Conservation (phyloP, 2,888 invertebrate species). For the Drosophila multiciliata region DNA sequence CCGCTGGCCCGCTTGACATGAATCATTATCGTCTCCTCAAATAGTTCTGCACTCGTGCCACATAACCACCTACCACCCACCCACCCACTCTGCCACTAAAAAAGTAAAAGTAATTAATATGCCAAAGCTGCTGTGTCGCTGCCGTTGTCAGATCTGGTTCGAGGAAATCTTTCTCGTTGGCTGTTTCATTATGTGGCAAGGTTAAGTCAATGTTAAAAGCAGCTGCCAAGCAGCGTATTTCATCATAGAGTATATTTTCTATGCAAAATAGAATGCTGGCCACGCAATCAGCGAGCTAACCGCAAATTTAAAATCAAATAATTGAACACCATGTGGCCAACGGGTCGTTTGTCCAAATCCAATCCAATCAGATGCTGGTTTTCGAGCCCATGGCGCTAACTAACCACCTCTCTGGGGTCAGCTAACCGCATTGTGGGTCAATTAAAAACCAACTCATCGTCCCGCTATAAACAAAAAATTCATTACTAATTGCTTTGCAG, state of each 20-base stretch:
- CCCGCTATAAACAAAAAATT: conserved; percentile 31
- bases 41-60: conserved; percentile 32
- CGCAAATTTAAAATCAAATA: conserved; percentile 35
- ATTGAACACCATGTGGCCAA: conserved; percentile 31
- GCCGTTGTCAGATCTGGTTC: conserved; percentile 35
- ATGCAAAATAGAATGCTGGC: conserved; percentile 29
- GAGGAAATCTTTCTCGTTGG: conserved; percentile 3
- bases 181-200: conserved; percentile 50
- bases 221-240: neutral
- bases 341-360: conserved; percentile 22
- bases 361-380: conserved; percentile 26
- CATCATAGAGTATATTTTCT: neutral
- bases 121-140: conserved; percentile 59
- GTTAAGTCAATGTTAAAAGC: conserved; percentile 60
- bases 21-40: conserved; percentile 61
- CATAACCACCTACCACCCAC: neutral
- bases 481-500: conserved; percentile 54
- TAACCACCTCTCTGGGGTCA: conserved; percentile 54
- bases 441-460: conserved; percentile 68
- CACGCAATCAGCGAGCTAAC: conserved; percentile 28
- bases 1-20: conserved; percentile 50
- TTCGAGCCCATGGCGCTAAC: conserved; percentile 32
- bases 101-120: conserved; percentile 73
- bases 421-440: conserved; percentile 71
- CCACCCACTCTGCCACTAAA: neutral